Percentiles rank a stretch among this genome's conserved stretches.
These are phyloP conservation scores for Anguilla pacifica DNA, from an alignment of 2,797 vertebrate species.

Conservation along the genomic window DNA sequence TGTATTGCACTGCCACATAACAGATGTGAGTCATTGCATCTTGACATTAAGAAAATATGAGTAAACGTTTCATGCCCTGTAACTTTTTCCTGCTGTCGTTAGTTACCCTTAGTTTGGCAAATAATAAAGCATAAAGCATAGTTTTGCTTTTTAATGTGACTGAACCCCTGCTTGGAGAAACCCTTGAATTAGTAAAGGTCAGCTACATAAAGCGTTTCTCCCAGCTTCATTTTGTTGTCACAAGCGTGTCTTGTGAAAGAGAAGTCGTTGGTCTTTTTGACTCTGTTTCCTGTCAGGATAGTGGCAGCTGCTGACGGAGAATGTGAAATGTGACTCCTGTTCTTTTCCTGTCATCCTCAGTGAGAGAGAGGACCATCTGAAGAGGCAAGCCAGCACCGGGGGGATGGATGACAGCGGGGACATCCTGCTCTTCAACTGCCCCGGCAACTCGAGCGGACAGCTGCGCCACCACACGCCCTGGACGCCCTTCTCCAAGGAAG, in stretches of 20 bases:
- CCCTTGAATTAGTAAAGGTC: background rate
- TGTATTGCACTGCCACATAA: background rate
- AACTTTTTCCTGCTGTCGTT: background rate
- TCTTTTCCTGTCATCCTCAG: conserved; percentile 47
- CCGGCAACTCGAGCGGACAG: conserved; percentile 63
- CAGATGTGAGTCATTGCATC: background rate
- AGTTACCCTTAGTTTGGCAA: background rate
- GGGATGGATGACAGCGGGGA: conserved; percentile 73
- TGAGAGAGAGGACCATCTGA: conserved; percentile 75
- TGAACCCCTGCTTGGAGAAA: conserved; percentile 17
- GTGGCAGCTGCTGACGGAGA: conserved; percentile 16
- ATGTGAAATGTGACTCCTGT: conserved; percentile 19
- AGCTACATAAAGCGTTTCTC: background rate
- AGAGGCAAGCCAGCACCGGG: conserved; percentile 61
- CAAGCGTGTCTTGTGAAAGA: background rate
- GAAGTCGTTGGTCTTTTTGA: background rate
- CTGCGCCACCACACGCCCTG: conserved; percentile 75
- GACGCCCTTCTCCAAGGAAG: conserved; percentile 76
- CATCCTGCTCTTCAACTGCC: conserved; percentile 63
- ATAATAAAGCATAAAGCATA: background rate
- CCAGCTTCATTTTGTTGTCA: background rate
- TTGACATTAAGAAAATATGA: conserved; percentile 7
- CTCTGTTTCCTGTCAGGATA: conserved; percentile 8
- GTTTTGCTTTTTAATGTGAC: background rate
- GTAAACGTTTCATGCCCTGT: background rate